Conservation (phyloP, 2,888 invertebrate genomes). For the Sialis fuliginosa region DNA sequence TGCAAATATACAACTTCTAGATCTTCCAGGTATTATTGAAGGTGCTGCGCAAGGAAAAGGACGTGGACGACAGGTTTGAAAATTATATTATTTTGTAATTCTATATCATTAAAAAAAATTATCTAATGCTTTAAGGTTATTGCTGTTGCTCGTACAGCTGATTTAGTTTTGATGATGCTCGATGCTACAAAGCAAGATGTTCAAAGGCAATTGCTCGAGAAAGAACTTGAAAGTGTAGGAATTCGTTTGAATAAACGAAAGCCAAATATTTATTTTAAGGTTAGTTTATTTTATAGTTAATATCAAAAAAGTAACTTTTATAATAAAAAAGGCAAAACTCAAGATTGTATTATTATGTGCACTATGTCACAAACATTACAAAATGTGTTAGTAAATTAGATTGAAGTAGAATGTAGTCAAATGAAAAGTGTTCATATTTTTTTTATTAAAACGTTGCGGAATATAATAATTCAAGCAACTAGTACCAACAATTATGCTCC, state of each 20-base stretch:
- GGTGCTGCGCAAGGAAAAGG: constrained; percentile 72
- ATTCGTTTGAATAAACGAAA: constrained; percentile 88
- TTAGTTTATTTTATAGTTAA: constrained; percentile 19
- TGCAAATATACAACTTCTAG: constrained; percentile 93
- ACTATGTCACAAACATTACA: not conserved
- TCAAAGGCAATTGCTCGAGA: constrained; percentile 79
- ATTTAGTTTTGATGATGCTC: constrained; percentile 96
- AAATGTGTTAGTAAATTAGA: not conserved
- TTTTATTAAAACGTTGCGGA: no score
- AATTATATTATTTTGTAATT: not conserved
- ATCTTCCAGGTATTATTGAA: constrained; percentile 98
- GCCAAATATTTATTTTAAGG: constrained; percentile 98
- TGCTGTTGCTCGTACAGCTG: constrained; percentile 95
- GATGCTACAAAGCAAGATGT: constrained; percentile 98
- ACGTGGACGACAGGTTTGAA: constrained; percentile 15
- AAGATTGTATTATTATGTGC: not conserved
- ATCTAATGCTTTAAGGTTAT: constrained; percentile 45
- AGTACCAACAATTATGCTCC: no score
- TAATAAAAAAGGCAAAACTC: not conserved
- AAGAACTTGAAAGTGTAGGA: constrained; percentile 93
- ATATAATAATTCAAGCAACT: no score
- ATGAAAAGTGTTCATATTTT: no score
- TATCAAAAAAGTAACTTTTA: no score
- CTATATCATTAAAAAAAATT: constrained; percentile 8
- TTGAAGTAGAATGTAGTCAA: not conserved